Conservation (phyloP, 37 sponge, comb jelly and placozoan genomes). For the Beroe ovata region DNA sequence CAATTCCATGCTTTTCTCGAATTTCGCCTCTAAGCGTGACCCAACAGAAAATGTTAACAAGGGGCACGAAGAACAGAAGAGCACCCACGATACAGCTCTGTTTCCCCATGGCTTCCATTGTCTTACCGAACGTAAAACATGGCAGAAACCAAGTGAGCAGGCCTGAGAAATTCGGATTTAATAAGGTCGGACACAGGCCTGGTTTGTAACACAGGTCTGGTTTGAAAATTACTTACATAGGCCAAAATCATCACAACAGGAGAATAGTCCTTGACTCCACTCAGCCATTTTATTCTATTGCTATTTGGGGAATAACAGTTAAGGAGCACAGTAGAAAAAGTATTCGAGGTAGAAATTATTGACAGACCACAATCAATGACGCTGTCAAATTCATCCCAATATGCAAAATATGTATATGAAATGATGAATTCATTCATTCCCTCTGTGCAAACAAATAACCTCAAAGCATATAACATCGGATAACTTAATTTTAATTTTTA, state of each 20-base stretch:
- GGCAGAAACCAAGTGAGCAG: not conserved
- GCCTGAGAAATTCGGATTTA: not conserved
- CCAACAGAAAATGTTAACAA: constrained; percentile 47
- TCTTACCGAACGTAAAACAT: constrained; percentile 27
- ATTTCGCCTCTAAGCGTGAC: not conserved
- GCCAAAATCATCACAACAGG: constrained; percentile 41
- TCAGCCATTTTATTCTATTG: constrained; percentile 48
- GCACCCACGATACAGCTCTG: not conserved
- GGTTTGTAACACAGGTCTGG: no score
- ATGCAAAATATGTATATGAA: no score
- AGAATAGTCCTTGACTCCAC: constrained; percentile 27
- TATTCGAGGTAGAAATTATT: no score
- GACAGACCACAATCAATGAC: no score
- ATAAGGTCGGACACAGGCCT: no score
- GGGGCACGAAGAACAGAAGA: constrained; percentile 44
- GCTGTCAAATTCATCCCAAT: no score
- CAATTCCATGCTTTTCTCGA: constrained; percentile 36
- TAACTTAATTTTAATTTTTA: no score
- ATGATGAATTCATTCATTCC: no score
- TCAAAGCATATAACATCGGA: no score
- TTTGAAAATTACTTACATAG: constrained; percentile 18
- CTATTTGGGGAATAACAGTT: no score
- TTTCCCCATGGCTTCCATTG: not conserved
- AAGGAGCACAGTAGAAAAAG: no score
- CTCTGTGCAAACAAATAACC: no score